Conservation (phyloP, 2,888 invertebrate genomes). For the Scaptomyza caliginosa region DNA sequence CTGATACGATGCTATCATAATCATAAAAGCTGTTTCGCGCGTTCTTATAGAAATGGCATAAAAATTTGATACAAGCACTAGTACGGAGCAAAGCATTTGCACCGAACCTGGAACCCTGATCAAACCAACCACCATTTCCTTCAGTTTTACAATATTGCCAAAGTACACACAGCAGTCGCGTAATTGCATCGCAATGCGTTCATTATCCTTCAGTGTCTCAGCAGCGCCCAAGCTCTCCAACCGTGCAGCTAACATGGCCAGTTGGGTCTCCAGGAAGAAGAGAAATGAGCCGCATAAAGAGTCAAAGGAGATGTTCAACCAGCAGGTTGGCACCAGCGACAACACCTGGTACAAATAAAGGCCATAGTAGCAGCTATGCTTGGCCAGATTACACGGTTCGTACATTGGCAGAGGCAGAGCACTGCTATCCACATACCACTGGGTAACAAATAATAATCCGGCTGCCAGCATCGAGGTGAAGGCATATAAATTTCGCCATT, state of each 20-base stretch:
- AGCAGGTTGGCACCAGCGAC: conserved; percentile 58
- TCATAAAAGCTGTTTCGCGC: conserved; percentile 50
- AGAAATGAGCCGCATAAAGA: conserved; percentile 58
- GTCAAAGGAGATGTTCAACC: conserved; percentile 74
- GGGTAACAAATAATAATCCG: conserved; percentile 43
- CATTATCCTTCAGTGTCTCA: neutral
- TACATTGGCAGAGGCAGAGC: conserved; percentile 63
- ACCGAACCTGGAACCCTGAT: conserved; percentile 69
- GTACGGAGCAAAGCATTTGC: conserved; percentile 74
- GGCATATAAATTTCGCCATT: conserved; percentile 58
- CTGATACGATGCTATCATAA: conserved; percentile 67
- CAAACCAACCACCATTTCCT: conserved; percentile 58
- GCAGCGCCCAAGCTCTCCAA: conserved; percentile 58
- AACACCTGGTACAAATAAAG: conserved; percentile 58
- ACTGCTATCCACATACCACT: conserved; percentile 40
- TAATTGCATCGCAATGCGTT: conserved; percentile 44
- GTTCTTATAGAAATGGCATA: conserved; percentile 67
- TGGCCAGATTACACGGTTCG: conserved; percentile 57
- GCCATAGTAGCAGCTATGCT: conserved; percentile 39
- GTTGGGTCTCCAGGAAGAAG: conserved; percentile 59
- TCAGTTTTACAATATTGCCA: conserved; percentile 50
- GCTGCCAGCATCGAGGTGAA: conserved; percentile 46
- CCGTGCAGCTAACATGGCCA: conserved; percentile 67
- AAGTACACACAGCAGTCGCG: conserved; percentile 64
- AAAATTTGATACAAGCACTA: conserved; percentile 78